These are phyloP conservation scores for Cerceris ruficornis DNA, from an alignment of 2,888 invertebrate genomes.

Conservation along the genomic window DNA sequence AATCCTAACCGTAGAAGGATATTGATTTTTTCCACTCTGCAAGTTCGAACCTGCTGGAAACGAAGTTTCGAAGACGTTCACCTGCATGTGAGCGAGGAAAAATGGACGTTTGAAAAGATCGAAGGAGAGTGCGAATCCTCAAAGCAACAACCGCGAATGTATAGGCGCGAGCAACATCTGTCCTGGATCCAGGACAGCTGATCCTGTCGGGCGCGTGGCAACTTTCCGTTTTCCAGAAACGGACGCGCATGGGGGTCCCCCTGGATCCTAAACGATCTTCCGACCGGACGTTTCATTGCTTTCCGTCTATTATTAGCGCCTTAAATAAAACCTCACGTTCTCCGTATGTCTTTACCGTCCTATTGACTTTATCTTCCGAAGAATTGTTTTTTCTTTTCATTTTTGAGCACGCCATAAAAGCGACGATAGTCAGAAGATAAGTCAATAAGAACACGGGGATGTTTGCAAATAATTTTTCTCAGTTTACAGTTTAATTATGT, in stretches of 20 bases:
- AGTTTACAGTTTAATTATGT: no score
- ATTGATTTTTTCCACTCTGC: constrained; percentile 59
- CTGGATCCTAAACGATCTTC: constrained; percentile 39
- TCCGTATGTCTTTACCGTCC: constrained; percentile 22
- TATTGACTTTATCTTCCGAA: constrained; percentile 9
- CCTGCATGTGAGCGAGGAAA: constrained; percentile 73
- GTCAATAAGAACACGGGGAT: no score
- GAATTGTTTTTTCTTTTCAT: no score
- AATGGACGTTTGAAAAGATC: constrained; percentile 63
- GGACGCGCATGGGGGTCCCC: constrained; percentile 46
- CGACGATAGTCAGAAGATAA: no score
- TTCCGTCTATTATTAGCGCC: constrained; percentile 59
- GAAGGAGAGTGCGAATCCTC: constrained; percentile 47
- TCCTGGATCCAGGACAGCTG: constrained; percentile 69
- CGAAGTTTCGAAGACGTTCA: constrained; percentile 63
- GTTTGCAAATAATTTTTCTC: no score
- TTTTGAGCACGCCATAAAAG: no score
- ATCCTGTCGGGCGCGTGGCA: constrained; percentile 67
- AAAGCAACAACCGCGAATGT: constrained; percentile 55
- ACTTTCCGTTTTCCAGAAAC: constrained; percentile 69
- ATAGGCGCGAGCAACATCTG: constrained; percentile 60
- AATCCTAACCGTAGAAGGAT: constrained; percentile 30
- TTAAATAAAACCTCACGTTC: constrained; percentile 53
- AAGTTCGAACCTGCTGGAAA: constrained; percentile 65
- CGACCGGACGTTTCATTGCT: constrained; percentile 56